A percentile compares a stretch with the other conserved stretches of the same genome.
These are phyloP conservation scores for Ichneumoninae sp. DNA, from an alignment of 2,888 invertebrate genomes.

Conservation along the genomic window DNA sequence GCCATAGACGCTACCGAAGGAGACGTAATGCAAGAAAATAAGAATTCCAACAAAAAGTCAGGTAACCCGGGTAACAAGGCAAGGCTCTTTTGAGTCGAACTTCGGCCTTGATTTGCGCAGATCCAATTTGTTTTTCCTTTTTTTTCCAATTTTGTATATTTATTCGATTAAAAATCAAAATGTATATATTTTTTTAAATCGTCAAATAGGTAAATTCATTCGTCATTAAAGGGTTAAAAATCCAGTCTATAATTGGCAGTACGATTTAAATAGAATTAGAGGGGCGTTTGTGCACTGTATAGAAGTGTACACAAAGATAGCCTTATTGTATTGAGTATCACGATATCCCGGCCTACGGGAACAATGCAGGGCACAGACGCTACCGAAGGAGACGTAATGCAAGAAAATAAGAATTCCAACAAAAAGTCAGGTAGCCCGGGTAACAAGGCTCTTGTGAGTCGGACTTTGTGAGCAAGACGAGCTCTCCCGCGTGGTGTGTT, in stretches of 20 bases:
- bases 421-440: constrained; percentile 53
- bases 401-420: background rate
- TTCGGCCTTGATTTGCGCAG: background rate
- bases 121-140: too few species aligned
- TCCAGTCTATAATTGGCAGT: background rate
- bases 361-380: background rate
- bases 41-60: constrained; percentile 39
- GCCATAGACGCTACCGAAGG: background rate
- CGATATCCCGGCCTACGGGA: background rate
- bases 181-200: too few species aligned
- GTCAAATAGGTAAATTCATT: too few species aligned
- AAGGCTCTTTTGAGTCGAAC: constrained; percentile 17
- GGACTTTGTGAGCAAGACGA: constrained; percentile 29
- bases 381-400: background rate
- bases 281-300: background rate
- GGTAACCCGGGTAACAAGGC: constrained; percentile 39
- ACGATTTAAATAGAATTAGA: background rate
- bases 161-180: too few species aligned
- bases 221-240: background rate
- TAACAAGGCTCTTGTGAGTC: constrained; percentile 18
- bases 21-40: constrained; percentile 3
- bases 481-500: constrained; percentile 53
- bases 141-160: too few species aligned
- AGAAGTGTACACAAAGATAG: background rate
- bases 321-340: background rate